These are phyloP conservation scores for Psilopogon haemacephalus DNA, from an alignment of 2,113 vertebrate genomes.

Conservation along the genomic window DNA sequence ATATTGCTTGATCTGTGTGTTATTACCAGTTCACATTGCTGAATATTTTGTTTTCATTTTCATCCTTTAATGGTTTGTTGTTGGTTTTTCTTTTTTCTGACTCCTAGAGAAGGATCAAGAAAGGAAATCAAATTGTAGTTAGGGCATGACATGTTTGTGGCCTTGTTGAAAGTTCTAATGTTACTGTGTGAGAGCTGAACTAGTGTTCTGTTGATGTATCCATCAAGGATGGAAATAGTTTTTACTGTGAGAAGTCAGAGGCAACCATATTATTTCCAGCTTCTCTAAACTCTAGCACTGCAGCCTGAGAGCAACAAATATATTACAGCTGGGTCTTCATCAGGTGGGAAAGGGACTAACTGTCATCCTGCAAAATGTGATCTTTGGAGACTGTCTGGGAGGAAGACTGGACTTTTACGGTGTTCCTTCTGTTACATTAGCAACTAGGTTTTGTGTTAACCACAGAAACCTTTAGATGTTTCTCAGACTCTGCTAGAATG, in stretches of 20 bases:
- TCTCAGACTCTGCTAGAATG: constrained; percentile 2
- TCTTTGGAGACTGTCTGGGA: neutral
- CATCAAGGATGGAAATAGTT: neutral
- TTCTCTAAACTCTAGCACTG: neutral
- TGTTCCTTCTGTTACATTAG: neutral
- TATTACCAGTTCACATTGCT: neutral
- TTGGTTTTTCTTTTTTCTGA: neutral
- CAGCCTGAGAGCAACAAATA: neutral
- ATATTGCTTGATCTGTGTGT: neutral
- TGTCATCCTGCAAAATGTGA: neutral
- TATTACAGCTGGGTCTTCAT: fast-evolving
- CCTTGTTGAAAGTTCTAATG: neutral
- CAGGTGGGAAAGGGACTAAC: neutral
- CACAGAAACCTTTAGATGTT: constrained; percentile 48
- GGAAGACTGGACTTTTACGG: neutral
- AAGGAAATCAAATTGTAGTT: neutral
- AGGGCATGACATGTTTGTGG: fast-evolving
- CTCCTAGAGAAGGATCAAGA: neutral
- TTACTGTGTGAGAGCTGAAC: fast-evolving
- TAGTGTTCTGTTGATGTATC: neutral
- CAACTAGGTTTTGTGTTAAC: constrained; percentile 37
- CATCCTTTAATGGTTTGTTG: neutral
- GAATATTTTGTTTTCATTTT: neutral
- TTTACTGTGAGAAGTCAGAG: neutral
- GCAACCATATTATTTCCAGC: fast-evolving